Percentiles rank a stretch among this genome's conserved stretches.
These are phyloP conservation scores for Congeria kusceri DNA, from an alignment of 2,888 invertebrate genomes.

Conservation along the genomic window DNA sequence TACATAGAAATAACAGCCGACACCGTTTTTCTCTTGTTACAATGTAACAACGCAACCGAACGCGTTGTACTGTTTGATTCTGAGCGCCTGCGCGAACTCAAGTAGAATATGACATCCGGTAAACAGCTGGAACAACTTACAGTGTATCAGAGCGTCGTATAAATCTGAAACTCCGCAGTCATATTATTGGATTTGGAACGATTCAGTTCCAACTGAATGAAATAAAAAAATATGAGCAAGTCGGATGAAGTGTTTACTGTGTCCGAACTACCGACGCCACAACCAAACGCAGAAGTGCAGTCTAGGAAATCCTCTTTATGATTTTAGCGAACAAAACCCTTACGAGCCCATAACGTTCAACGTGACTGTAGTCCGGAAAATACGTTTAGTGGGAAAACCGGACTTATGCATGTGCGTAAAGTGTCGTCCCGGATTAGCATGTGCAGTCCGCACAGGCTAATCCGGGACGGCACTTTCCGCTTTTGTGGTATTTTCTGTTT, in stretches of 20 bases:
- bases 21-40: slow-evolving; percentile 19
- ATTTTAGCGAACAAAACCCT: background rate
- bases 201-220: slow-evolving; percentile 14
- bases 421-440: no score
- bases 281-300: no score
- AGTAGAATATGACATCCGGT: no score
- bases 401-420: no score
- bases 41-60: slow-evolving; percentile 22
- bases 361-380: slow-evolving; percentile 66
- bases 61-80: background rate
- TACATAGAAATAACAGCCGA: slow-evolving; percentile 18
- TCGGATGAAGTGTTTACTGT: no score
- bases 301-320: background rate
- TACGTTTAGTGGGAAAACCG: slow-evolving; percentile 70
- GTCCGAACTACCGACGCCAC: no score
- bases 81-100: no score
- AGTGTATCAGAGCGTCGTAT: slow-evolving; percentile 19
- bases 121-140: no score
- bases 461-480: no score
- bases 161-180: slow-evolving; percentile 28
- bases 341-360: slow-evolving; percentile 21
- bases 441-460: no score
- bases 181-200: slow-evolving; percentile 23
- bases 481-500: no score
- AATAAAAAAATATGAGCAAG: no score